Conservation (phyloP, 2,113 vertebrate genomes). For the Lota lota region DNA sequence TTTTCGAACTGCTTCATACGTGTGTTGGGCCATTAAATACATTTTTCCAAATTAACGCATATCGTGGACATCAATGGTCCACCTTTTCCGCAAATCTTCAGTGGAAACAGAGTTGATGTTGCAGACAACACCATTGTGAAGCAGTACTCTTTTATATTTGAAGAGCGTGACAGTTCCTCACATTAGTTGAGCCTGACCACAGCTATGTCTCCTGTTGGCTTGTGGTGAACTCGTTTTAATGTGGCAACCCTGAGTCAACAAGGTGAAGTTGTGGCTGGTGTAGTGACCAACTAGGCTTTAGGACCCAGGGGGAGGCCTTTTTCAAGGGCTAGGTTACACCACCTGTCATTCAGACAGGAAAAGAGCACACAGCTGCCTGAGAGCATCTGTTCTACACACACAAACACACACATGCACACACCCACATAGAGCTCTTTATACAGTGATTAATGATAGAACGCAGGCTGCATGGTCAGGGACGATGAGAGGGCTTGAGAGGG, state of each 20-base stretch:
- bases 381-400: conserved; percentile 49
- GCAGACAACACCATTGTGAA: too few species aligned
- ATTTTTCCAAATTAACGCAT: too few species aligned
- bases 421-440: conserved; percentile 38
- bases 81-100: too few species aligned
- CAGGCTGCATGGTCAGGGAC: conserved; percentile 22
- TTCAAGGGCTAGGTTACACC: conserved; percentile 28
- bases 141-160: too few species aligned
- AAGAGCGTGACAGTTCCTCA: too few species aligned
- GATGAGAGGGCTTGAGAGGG: conserved; percentile 10
- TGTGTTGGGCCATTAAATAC: too few species aligned
- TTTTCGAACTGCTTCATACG: too few species aligned
- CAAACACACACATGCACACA: conserved; percentile 12
- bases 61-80: too few species aligned
- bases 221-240: background rate
- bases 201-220: background rate
- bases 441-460: conserved; percentile 42
- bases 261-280: background rate
- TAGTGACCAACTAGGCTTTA: conserved; percentile 14
- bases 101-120: too few species aligned
- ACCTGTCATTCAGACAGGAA: conserved; percentile 60
- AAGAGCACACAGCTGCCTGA: conserved; percentile 68
- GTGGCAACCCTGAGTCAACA: conserved; percentile 1
- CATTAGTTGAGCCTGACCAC: too few species aligned
- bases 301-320: conserved; percentile 27